Evolutionary conservation across 2,113 vertebrate species (phyloP).

Genomic region (Boulengeromyrus knoepffleri): DNA sequence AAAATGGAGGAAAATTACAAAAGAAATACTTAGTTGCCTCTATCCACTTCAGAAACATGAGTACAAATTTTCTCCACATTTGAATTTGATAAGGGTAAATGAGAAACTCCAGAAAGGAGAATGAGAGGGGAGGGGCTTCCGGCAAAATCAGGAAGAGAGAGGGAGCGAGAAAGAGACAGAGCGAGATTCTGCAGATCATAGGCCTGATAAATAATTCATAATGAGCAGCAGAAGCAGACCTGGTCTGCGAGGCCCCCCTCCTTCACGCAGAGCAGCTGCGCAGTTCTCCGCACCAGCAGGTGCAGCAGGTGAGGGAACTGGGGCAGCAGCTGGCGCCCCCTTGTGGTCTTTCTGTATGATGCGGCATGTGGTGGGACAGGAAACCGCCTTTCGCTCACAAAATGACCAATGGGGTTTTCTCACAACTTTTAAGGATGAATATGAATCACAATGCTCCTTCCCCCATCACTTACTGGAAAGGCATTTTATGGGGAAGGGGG

Average conservation of each 20-base stretch:
- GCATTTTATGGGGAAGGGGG: background rate
- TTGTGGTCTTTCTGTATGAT: slow-evolving; percentile 30
- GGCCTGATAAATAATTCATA: slow-evolving; percentile 48
- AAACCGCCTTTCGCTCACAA: background rate
- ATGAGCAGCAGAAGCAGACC: slow-evolving; percentile 14
- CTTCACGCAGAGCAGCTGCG: slow-evolving; percentile 11
- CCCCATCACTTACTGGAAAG: background rate
- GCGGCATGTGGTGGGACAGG: background rate
- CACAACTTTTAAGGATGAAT: background rate
- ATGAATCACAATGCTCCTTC: background rate
- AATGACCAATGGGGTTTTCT: background rate
- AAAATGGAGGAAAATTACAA: background rate
- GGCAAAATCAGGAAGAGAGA: background rate
- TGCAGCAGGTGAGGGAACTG: slow-evolving; percentile 38
- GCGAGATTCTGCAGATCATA: slow-evolving; percentile 30
- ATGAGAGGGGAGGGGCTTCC: background rate
- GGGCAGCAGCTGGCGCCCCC: slow-evolving; percentile 41
- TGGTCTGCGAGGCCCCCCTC: slow-evolving; percentile 27
- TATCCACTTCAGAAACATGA: background rate
- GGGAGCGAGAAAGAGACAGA: slow-evolving; percentile 5
- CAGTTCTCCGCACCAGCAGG: slow-evolving; percentile 38
- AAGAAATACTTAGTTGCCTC: background rate
- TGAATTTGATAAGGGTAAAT: background rate
- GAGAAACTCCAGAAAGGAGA: background rate
- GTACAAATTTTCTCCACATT: background rate